Conservation (phyloP, 2,797 vertebrate species). For the Salmo trutta region DNA sequence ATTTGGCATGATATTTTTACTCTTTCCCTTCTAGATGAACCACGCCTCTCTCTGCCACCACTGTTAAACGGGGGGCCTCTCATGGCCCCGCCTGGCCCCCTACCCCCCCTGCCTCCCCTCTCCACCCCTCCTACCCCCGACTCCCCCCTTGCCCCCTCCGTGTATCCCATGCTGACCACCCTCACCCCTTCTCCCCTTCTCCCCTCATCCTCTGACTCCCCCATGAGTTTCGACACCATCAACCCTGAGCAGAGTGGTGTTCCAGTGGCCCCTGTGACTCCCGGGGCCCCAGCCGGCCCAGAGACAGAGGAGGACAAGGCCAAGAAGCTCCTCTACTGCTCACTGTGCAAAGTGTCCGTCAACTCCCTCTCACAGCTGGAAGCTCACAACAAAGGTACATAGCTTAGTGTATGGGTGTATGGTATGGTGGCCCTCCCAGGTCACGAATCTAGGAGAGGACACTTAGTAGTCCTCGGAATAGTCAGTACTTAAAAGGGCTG, state of each 20-base stretch:
- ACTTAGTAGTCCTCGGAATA: no score
- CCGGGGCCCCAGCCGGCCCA: slow-evolving; percentile 33
- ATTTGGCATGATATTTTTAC: neutral
- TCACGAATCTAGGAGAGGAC: no score
- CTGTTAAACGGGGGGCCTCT: slow-evolving; percentile 67
- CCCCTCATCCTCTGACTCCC: slow-evolving; percentile 63
- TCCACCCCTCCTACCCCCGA: slow-evolving; percentile 71
- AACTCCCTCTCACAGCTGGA: slow-evolving; percentile 91
- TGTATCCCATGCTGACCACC: slow-evolving; percentile 62
- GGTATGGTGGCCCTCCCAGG: no score
- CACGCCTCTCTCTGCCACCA: slow-evolving; percentile 43
- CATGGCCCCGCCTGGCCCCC: slow-evolving; percentile 57
- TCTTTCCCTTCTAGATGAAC: slow-evolving; percentile 67
- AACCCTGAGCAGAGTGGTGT: slow-evolving; percentile 58
- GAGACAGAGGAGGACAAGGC: slow-evolving; percentile 89
- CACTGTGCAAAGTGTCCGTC: slow-evolving; percentile 92
- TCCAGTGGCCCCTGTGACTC: slow-evolving; percentile 25
- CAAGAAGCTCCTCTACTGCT: slow-evolving; percentile 90
- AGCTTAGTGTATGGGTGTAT: no score
- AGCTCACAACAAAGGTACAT: slow-evolving; percentile 92
- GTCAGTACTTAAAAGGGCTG: no score
- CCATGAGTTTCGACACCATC: slow-evolving; percentile 53
- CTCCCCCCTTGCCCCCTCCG: slow-evolving; percentile 53
- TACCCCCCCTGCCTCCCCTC: slow-evolving; percentile 57
- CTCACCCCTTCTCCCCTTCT: slow-evolving; percentile 52